phyloP scores from a whole-genome alignment of 2,113 vertebrate species.

The Halichoeres trimaculatus region DNA sequence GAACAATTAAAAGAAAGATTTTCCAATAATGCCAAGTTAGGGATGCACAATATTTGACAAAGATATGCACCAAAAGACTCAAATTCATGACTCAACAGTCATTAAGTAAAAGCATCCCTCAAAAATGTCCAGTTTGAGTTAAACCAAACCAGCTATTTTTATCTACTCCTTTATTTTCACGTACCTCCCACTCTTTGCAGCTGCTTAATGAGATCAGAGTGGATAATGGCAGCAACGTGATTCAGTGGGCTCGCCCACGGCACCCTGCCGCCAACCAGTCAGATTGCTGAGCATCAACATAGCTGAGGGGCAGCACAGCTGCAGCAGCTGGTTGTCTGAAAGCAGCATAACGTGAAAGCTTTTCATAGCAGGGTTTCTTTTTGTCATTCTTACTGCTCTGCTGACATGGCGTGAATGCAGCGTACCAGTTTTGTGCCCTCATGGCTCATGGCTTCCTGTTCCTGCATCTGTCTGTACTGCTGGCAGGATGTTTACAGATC shows the following conservation, averaged over 20 bases:
- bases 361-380: background rate
- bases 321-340: background rate
- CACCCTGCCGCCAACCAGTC: no score
- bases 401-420: slow-evolving; percentile 40
- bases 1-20: no score
- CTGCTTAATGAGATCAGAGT: background rate
- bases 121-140: background rate
- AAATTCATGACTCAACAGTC: no score
- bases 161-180: background rate
- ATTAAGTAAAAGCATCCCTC: no score
- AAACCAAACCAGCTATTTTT: background rate
- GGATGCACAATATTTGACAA: no score
- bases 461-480: slow-evolving; percentile 27
- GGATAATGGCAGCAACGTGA: background rate
- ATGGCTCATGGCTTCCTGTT: slow-evolving; percentile 26
- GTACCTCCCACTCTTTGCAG: background rate
- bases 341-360: background rate
- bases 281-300: background rate
- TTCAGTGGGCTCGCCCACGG: background rate
- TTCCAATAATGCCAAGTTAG: no score
- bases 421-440: background rate
- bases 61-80: no score
- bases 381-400: background rate
- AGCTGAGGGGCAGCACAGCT: background rate
- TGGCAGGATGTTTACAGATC: slow-evolving; percentile 64